Conservation (phyloP, 1,140 invertebrate species). For the Drosophila truncata region DNA sequence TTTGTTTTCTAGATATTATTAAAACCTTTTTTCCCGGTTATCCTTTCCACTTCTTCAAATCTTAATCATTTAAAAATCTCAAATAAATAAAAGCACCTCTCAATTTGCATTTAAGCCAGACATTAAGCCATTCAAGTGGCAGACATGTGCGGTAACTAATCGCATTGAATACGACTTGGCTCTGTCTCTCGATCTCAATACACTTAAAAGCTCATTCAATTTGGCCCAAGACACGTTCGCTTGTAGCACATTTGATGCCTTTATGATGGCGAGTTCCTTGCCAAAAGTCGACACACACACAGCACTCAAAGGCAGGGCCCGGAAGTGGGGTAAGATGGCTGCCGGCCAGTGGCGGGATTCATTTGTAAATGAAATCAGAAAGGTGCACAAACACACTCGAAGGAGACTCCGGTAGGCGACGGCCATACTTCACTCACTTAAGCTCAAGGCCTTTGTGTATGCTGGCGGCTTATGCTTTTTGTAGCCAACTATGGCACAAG, state of each 20-base stretch:
- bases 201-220: constrained; percentile 81
- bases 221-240: constrained; percentile 70
- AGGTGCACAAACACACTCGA: constrained; percentile 60
- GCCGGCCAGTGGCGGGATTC: constrained; percentile 44
- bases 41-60: neutral
- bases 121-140: constrained; percentile 45
- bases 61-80: constrained; percentile 14
- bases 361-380: constrained; percentile 82
- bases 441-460: constrained; percentile 55
- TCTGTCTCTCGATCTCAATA: constrained; percentile 56
- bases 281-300: constrained; percentile 51
- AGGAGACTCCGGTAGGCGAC: constrained; percentile 5
- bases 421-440: constrained; percentile 54
- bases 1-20: neutral
- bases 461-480: constrained; percentile 49
- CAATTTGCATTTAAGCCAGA: constrained; percentile 39
- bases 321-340: constrained; percentile 36
- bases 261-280: constrained; percentile 70
- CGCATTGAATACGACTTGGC: constrained; percentile 43
- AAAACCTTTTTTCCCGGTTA: neutral
- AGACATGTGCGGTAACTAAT: constrained; percentile 49
- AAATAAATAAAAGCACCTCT: neutral
- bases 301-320: neutral
- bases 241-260: constrained; percentile 65
- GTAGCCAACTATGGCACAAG: constrained; percentile 49